These are phyloP conservation scores for Echinometra lucunter DNA, from an alignment of 53 echinoderm and acorn worm species.

Conservation along the genomic window DNA sequence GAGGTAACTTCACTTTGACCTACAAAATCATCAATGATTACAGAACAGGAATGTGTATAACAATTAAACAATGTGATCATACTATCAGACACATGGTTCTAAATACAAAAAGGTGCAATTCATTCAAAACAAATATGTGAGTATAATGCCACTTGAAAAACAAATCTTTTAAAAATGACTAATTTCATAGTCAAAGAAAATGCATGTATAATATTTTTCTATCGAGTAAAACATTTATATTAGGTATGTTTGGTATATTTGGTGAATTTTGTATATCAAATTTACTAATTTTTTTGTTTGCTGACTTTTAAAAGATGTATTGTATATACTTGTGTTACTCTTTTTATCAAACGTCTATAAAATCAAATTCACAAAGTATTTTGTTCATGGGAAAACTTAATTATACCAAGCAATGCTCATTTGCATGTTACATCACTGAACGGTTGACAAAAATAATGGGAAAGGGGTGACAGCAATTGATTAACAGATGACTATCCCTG, in stretches of 20 bases:
- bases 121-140: background rate
- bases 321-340: too few relatives aligned
- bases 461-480: background rate
- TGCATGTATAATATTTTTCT: background rate
- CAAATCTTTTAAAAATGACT: background rate
- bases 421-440: background rate
- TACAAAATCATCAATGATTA: background rate
- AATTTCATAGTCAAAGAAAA: background rate
- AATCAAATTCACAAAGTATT: background rate
- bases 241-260: too few relatives aligned
- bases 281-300: too few relatives aligned
- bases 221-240: too few relatives aligned
- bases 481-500: too few relatives aligned
- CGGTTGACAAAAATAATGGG: background rate
- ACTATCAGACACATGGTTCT: background rate
- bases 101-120: background rate
- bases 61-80: background rate
- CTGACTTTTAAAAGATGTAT: too few relatives aligned
- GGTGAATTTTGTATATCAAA: too few relatives aligned
- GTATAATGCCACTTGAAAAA: background rate
- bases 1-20: background rate
- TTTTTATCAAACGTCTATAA: background rate
- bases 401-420: background rate
- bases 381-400: background rate
- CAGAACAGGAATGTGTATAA: background rate